Evolutionary conservation across 1,140 invertebrate species (phyloP).

Genomic region (Penaeus japonicus): DNA sequence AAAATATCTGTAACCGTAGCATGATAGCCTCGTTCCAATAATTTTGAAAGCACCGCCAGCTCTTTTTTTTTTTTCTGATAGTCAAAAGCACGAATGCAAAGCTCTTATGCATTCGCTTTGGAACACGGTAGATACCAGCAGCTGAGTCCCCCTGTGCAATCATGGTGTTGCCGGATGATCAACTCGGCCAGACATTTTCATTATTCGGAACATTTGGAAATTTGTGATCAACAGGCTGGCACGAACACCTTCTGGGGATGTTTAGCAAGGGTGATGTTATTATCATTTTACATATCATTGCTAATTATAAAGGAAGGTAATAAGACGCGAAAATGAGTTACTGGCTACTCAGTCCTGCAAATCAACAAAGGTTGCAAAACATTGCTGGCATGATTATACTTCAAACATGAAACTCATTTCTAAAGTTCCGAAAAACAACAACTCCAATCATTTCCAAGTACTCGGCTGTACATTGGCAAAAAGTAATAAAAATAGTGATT

Average conservation of each 20-base stretch:
- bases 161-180: conserved; percentile 49
- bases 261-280: background rate
- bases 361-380: conserved; percentile 55
- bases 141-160: conserved; percentile 24
- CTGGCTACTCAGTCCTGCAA: conserved; percentile 35
- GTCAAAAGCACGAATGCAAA: conserved; percentile 48
- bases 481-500: conserved; percentile 43
- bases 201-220: background rate
- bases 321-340: background rate
- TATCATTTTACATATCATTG: background rate
- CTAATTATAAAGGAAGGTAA: background rate
- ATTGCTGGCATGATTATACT: conserved; percentile 53
- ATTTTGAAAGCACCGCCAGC: conserved; percentile 35
- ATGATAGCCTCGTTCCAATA: conserved; percentile 43
- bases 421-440: conserved; percentile 57
- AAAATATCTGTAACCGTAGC: conserved; percentile 25
- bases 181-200: conserved; percentile 14
- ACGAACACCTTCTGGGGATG: too few relatives aligned
- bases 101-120: conserved; percentile 50
- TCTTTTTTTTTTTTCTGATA: background rate
- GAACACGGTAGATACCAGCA: background rate
- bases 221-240: too few relatives aligned
- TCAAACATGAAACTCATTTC: conserved; percentile 56
- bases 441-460: conserved; percentile 54
- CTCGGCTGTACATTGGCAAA: conserved; percentile 49